A percentile compares a stretch with the other conserved stretches of the same genome.
phyloP scores from a whole-genome alignment of 2,888 invertebrate genomes.

The Eupithecia dodoneata region DNA sequence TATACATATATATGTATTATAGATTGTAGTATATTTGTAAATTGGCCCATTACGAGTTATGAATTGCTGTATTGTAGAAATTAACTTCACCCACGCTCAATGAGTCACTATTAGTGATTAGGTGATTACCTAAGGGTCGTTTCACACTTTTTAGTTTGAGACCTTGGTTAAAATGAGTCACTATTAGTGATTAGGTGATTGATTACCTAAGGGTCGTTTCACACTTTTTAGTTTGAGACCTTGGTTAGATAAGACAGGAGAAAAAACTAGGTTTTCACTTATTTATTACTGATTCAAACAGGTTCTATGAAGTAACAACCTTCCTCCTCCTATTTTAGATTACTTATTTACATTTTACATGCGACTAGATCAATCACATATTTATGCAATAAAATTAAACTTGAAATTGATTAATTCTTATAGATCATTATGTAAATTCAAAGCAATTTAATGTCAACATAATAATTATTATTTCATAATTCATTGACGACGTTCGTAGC shows the following conservation, averaged over 20 bases:
- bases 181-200: neutral
- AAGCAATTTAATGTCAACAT: slow-evolving; percentile 14
- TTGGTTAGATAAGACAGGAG: neutral
- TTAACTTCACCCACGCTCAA: slow-evolving; percentile 57
- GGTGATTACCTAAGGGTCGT: neutral
- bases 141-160: neutral
- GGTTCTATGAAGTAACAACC: neutral
- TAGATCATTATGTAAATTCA: slow-evolving; percentile 5
- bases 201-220: neutral
- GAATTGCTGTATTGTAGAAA: slow-evolving; percentile 51
- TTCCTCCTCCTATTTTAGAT: neutral
- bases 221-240: neutral
- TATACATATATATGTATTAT: too few species aligned
- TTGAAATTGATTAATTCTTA: neutral
- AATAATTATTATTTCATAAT: slow-evolving; percentile 8
- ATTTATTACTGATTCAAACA: neutral
- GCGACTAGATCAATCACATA: neutral
- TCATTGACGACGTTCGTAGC: neutral
- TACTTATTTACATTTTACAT: neutral
- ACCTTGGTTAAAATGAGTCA: too few species aligned
- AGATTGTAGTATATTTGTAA: neutral
- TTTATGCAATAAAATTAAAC: neutral
- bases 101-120: neutral
- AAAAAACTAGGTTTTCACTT: neutral
- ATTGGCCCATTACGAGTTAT: slow-evolving; percentile 33